A percentile compares a stretch with the other conserved stretches of the same genome.
Conservation (phyloP, 2,797 vertebrate genomes). For the Notoglanidium macrostoma region DNA sequence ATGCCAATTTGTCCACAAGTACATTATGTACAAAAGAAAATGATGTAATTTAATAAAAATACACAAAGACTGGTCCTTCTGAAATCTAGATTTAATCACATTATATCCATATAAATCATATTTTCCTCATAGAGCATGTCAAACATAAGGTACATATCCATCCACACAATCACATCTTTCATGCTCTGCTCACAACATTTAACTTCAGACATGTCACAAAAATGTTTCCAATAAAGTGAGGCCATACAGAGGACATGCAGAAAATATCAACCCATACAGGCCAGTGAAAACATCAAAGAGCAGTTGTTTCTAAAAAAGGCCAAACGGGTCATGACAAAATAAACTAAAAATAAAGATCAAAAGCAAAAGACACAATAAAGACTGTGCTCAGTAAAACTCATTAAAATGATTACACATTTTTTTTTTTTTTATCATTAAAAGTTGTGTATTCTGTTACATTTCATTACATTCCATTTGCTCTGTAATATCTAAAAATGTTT, state of each 20-base stretch:
- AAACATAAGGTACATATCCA: conserved; percentile 39
- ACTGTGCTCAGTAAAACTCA: conserved; percentile 20
- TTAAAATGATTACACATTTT: conserved; percentile 27
- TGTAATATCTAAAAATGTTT: conserved; percentile 31
- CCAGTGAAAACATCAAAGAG: conserved; percentile 30
- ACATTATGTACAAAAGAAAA: neutral
- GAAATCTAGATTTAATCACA: conserved; percentile 57
- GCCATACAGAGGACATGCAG: conserved; percentile 51
- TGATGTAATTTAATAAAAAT: neutral
- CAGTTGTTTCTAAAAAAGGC: conserved; percentile 14
- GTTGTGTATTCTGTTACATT: conserved; percentile 4
- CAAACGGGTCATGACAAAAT: conserved; percentile 2
- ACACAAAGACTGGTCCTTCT: conserved; percentile 22
- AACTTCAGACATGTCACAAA: conserved; percentile 34
- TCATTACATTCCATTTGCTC: conserved; percentile 15
- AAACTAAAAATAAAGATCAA: neutral
- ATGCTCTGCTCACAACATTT: conserved; percentile 43
- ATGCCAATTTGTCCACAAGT: neutral
- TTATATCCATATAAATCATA: conserved; percentile 44
- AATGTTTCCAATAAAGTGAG: conserved; percentile 42
- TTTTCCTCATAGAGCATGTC: conserved; percentile 25
- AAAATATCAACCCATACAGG: conserved; percentile 39
- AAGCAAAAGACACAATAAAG: conserved; percentile 16
- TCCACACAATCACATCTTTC: conserved; percentile 30
- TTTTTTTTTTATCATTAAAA: conserved; percentile 1